Conservation (phyloP, 2,888 invertebrate species). For the Drosophila greeni region DNA sequence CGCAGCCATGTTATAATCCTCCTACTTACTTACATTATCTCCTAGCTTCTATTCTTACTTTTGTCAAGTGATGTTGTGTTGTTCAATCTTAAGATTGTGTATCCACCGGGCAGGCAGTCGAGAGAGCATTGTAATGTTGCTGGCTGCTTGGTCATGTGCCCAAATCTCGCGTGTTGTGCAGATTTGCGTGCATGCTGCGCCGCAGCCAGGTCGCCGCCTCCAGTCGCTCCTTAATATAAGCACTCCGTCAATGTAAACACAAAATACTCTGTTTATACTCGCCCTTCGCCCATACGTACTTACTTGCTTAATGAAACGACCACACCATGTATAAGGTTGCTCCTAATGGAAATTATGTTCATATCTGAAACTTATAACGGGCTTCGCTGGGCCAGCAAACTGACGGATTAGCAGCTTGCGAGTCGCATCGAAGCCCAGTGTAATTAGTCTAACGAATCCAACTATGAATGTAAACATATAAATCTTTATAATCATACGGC, state of each 20-base stretch:
- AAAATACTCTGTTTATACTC: constrained; percentile 41
- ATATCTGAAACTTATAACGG: constrained; percentile 47
- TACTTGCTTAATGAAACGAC: constrained; percentile 19
- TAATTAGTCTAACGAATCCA: constrained; percentile 39
- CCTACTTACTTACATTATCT: constrained; percentile 26
- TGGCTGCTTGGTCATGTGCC: constrained; percentile 54
- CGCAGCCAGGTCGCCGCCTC: constrained; percentile 37
- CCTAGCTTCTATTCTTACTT: constrained; percentile 36
- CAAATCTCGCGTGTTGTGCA: constrained; percentile 70
- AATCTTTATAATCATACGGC: constrained; percentile 47
- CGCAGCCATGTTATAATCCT: constrained; percentile 40
- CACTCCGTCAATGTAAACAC: constrained; percentile 64
- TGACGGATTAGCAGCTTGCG: background rate
- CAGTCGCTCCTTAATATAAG: constrained; percentile 62
- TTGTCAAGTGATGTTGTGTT: constrained; percentile 37
- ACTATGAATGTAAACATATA: constrained; percentile 59
- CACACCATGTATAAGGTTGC: constrained; percentile 52
- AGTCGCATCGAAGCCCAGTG: constrained; percentile 20
- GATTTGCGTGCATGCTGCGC: constrained; percentile 59
- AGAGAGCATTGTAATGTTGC: constrained; percentile 56
- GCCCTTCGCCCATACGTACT: constrained; percentile 13
- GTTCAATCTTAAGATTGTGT: constrained; percentile 39
- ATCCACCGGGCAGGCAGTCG: constrained; percentile 52
- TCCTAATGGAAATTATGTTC: constrained; percentile 53
- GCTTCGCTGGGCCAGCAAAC: constrained; percentile 41